phyloP scores from a whole-genome alignment of 2,113 vertebrate species.

The Brachypodius melanocephalos region DNA sequence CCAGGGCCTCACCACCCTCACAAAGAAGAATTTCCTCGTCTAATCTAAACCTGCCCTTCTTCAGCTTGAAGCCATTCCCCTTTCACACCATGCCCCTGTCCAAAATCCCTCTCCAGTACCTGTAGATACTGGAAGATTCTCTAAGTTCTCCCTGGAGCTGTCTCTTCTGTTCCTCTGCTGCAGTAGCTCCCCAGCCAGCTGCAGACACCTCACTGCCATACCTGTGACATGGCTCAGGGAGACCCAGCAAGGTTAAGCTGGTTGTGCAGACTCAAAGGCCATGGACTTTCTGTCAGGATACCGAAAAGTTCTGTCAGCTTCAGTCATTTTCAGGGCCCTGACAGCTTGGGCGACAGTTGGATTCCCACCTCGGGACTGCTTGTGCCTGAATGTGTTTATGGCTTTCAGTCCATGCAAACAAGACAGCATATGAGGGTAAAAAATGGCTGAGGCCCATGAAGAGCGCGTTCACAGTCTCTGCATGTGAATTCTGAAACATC shows the following conservation, averaged over 20 bases:
- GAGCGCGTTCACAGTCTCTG: background rate
- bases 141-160: background rate
- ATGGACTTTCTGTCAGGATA: background rate
- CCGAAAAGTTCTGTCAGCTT: background rate
- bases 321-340: background rate
- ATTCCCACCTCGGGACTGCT: background rate
- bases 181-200: background rate
- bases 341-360: background rate
- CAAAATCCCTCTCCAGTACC: background rate
- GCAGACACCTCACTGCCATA: background rate
- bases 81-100: background rate
- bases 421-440: background rate
- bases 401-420: background rate
- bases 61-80: background rate
- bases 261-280: background rate
- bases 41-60: background rate
- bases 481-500: background rate
- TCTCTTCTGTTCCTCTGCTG: background rate
- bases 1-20: background rate
- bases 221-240: background rate
- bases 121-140: background rate
- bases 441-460: accelerated
- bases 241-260: background rate
- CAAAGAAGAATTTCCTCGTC: background rate
- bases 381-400: background rate